Evolutionary conservation across 1,140 invertebrate genomes (phyloP), one percentile per base, ranked within the genome.

Genomic region (Magallana gigas): DNA sequence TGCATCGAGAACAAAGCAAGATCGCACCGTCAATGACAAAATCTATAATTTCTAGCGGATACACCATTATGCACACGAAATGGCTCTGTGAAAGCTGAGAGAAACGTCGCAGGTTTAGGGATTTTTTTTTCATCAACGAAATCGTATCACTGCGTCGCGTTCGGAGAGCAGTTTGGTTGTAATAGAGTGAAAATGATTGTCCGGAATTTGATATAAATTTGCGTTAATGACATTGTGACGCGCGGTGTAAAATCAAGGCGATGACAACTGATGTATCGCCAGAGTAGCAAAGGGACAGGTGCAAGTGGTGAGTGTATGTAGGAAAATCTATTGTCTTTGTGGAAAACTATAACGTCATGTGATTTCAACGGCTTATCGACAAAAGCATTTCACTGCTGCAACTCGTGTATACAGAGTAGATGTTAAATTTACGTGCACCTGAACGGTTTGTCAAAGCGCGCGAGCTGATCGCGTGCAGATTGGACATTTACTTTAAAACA

Each of bases 311-410:
- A 76, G 23, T 12, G 11, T 76, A 76, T 76, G 68, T 76, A 76
- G 68, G 68, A 76, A 76, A 76, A 76, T 76, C 68, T 76, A 76
- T 76, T 76, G 68, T 76, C 68, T 76, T 76, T 76, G 68, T 76
- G 68, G 68, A 76, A 76, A 18, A 76, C 68, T 76, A 36, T 36
- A 76, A 76, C 68, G 68, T 76, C 68, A 76, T 76, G 68, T 76
- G 68, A 76, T 76, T 76, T 76, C 68, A 76, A 76, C 68, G 68
- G 68, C 23, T 76, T 76, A 76, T 76, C 68, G 68, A 76, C 23
- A 48, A 12, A 29, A 76, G 68, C 68, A 76, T 48, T 29, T 76
- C 68, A 29, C 68, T 76, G 68, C 68, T 29, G 12, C 68, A 62
- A 6, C n/a, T 12, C n/a, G n/a, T 62, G 23, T 29, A 71, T 71